Conservation (phyloP, 2,113 vertebrate genomes). For the Leuciscus idus region DNA sequence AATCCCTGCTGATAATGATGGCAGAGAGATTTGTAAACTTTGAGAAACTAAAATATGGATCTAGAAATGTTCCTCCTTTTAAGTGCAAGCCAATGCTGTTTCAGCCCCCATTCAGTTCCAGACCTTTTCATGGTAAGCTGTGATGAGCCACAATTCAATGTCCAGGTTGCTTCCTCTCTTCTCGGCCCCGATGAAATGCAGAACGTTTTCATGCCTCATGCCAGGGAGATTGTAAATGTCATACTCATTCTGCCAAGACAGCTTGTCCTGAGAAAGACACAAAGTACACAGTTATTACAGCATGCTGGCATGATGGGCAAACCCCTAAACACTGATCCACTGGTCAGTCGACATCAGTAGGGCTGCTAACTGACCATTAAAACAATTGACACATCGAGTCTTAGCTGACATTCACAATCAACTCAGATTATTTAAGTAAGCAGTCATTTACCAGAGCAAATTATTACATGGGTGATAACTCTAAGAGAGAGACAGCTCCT, state of each 20-base stretch:
- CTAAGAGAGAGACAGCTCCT: background rate
- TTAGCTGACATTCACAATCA: background rate
- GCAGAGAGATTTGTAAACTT: background rate
- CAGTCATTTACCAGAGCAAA: slow-evolving; percentile 2
- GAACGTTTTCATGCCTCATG: slow-evolving; percentile 96
- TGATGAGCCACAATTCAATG: slow-evolving; percentile 96
- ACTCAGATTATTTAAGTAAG: background rate
- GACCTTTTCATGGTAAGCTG: slow-evolving; percentile 96
- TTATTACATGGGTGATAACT: background rate
- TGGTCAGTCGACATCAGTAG: background rate
- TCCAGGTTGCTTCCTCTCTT: slow-evolving; percentile 93
- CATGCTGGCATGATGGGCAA: background rate
- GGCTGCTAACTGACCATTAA: background rate
- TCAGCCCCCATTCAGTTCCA: background rate
- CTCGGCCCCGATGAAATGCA: slow-evolving; percentile 96
- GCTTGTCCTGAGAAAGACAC: slow-evolving; percentile 84
- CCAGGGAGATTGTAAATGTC: slow-evolving; percentile 94
- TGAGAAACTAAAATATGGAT: background rate
- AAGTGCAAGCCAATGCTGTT: background rate
- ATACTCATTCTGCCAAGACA: slow-evolving; percentile 99
- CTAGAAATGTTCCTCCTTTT: background rate
- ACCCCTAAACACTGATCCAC: background rate
- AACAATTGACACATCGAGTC: background rate
- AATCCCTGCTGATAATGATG: background rate
- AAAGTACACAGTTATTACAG: background rate